Conservation (phyloP, 2,888 invertebrate genomes). For the Stenchaetothrips biformis region DNA sequence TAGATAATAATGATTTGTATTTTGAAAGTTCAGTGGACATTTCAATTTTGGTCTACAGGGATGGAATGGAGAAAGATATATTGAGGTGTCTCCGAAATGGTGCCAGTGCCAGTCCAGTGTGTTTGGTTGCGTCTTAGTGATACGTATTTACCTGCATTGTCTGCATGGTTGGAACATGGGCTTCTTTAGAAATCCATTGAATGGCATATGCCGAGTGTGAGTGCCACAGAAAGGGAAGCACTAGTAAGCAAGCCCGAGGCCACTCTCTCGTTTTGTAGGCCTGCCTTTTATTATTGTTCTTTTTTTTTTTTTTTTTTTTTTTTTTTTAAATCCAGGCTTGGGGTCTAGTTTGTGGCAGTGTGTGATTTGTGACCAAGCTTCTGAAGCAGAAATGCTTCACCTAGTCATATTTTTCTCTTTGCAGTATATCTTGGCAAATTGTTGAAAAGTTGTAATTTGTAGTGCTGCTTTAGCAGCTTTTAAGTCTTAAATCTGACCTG, state of each 20-base stretch:
- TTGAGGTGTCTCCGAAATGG: neutral
- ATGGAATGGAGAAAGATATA: neutral
- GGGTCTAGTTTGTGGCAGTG: neutral
- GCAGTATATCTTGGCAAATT: neutral
- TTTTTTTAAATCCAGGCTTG: neutral
- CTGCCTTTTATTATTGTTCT: no score
- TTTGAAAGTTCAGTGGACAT: no score
- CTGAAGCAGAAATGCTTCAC: neutral
- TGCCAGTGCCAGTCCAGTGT: constrained; percentile 5
- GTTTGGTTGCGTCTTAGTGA: neutral
- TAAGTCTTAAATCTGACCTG: neutral
- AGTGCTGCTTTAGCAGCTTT: neutral
- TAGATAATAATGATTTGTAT: no score
- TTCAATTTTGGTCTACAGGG: no score
- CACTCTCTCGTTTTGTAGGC: no score
- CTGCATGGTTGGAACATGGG: no score
- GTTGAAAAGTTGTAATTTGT: neutral
- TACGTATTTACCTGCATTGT: neutral
- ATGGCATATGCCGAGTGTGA: no score
- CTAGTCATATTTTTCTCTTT: constrained; percentile 5
- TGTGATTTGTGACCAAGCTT: constrained; percentile 20
- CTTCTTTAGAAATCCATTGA: no score
- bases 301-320: no score
- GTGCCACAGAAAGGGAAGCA: no score
- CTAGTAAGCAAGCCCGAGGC: neutral